These are phyloP conservation scores for Microchirus variegatus DNA, from an alignment of 2,797 vertebrate species.

Conservation along the genomic window DNA sequence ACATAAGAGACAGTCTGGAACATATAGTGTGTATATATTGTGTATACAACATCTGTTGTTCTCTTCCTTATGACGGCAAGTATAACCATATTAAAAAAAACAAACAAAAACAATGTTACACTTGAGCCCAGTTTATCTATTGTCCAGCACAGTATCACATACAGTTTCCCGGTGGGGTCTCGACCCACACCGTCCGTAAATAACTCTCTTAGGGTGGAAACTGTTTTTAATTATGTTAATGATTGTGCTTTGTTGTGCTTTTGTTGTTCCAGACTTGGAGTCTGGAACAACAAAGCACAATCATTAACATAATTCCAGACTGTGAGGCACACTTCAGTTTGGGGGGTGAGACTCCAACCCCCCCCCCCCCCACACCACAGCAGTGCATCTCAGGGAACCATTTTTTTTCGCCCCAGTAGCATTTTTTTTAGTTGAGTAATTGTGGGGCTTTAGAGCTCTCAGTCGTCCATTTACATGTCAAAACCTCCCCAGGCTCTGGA, in stretches of 20 bases:
- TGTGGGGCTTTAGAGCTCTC: conserved; percentile 66
- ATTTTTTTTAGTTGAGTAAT: conserved; percentile 71
- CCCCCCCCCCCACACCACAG: conserved; percentile 32
- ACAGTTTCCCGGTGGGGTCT: conserved; percentile 3
- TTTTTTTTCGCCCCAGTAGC: conserved; percentile 69
- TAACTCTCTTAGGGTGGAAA: conserved; percentile 60
- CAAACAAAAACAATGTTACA: too few relatives aligned
- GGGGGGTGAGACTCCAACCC: conserved; percentile 35
- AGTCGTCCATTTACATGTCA: conserved; percentile 76
- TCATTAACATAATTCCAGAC: conserved; percentile 78
- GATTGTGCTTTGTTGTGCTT: too few relatives aligned
- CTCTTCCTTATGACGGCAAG: too few relatives aligned
- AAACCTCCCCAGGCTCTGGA: conserved; percentile 73
- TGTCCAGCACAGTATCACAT: neutral
- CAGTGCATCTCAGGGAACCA: conserved; percentile 56
- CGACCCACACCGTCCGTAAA: conserved; percentile 41
- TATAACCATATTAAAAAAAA: too few relatives aligned
- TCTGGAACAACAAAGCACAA: conserved; percentile 53
- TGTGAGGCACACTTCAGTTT: conserved; percentile 77
- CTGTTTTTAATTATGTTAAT: too few relatives aligned
- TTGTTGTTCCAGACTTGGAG: conserved; percentile 70
- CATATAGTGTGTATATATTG: too few relatives aligned
- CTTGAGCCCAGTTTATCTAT: neutral
- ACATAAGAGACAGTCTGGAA: too few relatives aligned
- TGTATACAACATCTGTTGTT: too few relatives aligned